These are phyloP conservation scores for Irena cyanogastra DNA, from an alignment of 2,113 vertebrate genomes.

Conservation along the genomic window DNA sequence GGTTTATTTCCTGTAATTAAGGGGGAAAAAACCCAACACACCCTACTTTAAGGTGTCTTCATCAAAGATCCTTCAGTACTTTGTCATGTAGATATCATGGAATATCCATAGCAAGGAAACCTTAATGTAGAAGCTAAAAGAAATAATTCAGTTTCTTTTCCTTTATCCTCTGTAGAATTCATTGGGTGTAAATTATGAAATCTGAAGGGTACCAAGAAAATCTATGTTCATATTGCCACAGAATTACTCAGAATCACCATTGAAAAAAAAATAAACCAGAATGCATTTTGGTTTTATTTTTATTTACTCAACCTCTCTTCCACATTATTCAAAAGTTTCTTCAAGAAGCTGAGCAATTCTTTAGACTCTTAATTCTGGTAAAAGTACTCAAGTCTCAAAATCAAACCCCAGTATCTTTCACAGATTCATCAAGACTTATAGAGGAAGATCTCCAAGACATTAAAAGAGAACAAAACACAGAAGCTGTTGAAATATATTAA, in stretches of 20 bases:
- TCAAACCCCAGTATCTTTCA: background rate
- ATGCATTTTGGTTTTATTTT: background rate
- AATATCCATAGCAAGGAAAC: background rate
- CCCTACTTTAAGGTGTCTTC: background rate
- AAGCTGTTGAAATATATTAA: background rate
- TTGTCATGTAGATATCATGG: background rate
- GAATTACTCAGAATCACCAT: background rate
- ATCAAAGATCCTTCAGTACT: background rate
- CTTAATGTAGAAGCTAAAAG: background rate
- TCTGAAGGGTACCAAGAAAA: background rate
- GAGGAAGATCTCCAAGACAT: background rate
- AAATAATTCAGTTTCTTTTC: background rate
- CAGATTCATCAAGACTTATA: background rate
- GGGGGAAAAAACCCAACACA: accelerated
- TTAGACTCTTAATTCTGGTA: background rate
- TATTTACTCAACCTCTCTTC: background rate
- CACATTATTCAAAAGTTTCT: background rate
- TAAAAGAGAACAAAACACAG: background rate
- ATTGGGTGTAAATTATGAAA: background rate
- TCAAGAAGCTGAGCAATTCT: background rate
- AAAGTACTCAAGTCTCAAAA: background rate
- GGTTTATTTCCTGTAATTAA: background rate
- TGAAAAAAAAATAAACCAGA: background rate
- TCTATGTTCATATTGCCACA: background rate
- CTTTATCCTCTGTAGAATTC: background rate